Conservation (phyloP, 2,113 vertebrate genomes). For the Cynopterus brachyotis region DNA sequence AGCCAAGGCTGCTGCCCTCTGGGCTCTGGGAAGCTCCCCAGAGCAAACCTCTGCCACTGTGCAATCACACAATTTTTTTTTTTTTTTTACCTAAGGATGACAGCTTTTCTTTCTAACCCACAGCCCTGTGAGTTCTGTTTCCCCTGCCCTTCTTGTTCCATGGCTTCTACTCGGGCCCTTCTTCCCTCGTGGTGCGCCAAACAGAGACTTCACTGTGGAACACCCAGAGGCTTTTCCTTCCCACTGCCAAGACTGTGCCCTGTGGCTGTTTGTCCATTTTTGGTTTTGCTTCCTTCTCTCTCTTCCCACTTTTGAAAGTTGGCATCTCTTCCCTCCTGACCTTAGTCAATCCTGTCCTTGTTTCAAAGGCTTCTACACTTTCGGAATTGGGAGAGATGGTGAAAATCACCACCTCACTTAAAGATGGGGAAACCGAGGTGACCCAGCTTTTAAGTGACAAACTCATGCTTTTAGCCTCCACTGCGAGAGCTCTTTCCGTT, state of each 20-base stretch:
- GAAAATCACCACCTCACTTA: neutral
- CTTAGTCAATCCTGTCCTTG: neutral
- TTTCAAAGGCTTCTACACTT: neutral
- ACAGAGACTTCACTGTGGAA: neutral
- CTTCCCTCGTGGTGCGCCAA: neutral
- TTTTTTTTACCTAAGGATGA: neutral
- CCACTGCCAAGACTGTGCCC: neutral
- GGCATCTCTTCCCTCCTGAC: neutral
- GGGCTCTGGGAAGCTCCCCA: neutral
- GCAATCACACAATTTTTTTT: neutral
- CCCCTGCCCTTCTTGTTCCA: neutral
- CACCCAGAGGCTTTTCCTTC: neutral
- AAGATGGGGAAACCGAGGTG: neutral
- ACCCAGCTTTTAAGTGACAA: neutral
- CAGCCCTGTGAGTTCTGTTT: neutral
- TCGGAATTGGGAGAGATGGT: neutral
- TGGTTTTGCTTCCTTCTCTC: neutral
- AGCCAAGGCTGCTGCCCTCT: neutral
- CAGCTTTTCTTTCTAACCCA: neutral
- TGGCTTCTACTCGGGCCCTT: neutral
- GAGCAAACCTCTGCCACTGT: neutral
- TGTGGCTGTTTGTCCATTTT: neutral
- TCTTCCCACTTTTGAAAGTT: neutral
- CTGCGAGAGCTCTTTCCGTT: neutral
- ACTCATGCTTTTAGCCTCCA: neutral